Conservation (phyloP, 2,113 vertebrate genomes). For the Lonchura striata region DNA sequence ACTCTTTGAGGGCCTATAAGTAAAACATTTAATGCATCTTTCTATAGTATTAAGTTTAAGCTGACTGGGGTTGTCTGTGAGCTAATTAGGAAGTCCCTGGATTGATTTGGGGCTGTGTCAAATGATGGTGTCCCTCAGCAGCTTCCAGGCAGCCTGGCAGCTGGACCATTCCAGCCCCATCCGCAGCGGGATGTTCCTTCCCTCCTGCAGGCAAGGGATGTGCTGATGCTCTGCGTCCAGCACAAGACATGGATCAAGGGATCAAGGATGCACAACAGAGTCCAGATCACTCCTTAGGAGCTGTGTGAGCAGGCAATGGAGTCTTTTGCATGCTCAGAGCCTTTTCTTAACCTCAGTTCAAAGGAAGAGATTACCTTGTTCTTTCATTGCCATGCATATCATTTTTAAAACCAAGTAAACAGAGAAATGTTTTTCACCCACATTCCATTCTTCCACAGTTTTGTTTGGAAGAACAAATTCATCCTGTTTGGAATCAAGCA, state of each 20-base stretch:
- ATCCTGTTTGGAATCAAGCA: neutral
- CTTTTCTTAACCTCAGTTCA: neutral
- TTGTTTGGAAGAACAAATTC: neutral
- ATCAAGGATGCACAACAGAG: neutral
- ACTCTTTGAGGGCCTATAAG: neutral
- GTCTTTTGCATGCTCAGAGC: neutral
- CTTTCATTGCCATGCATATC: rapidly evolving
- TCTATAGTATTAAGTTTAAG: neutral
- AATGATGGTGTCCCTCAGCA: neutral
- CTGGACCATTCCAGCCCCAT: neutral
- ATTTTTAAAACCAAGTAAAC: neutral
- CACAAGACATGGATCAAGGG: neutral
- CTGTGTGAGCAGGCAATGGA: neutral
- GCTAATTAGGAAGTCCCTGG: neutral
- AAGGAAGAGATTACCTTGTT: neutral
- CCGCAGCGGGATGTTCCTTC: rapidly evolving
- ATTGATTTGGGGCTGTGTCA: neutral
- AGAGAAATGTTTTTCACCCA: neutral
- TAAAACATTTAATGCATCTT: neutral
- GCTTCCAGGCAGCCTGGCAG: neutral
- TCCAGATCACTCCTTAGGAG: neutral
- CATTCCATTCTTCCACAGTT: neutral
- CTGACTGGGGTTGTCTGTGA: neutral
- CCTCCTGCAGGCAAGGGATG: neutral
- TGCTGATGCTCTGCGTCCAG: neutral